Percentiles rank a stretch among this genome's conserved stretches.
Evolutionary conservation across 2,113 vertebrate genomes (phyloP).

Genomic region (Diphyllodes magnificus): DNA sequence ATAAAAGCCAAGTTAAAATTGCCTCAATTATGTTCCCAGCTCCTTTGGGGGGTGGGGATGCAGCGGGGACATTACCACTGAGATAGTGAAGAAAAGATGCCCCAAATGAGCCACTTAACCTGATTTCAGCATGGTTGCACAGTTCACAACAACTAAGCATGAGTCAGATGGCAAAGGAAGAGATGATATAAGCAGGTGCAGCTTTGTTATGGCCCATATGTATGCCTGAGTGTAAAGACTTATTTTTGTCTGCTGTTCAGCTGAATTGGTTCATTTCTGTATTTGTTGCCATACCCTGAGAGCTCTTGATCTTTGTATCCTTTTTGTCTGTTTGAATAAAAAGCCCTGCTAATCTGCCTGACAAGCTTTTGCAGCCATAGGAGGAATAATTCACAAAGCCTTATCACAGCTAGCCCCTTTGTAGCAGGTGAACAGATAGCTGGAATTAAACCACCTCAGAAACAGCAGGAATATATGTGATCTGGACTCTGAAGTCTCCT

Average conservation of each 20-base stretch:
- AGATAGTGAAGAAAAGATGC: not conserved
- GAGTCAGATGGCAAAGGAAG: not conserved
- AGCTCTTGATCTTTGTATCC: conserved; percentile 2
- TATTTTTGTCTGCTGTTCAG: not conserved
- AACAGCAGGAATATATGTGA: not conserved
- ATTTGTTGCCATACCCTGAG: not conserved
- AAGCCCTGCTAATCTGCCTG: not conserved
- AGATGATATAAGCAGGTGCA: not conserved
- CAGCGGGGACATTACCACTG: not conserved
- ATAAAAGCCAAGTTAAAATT: not conserved
- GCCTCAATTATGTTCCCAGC: not conserved
- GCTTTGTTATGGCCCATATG: not conserved
- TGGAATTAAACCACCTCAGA: not conserved
- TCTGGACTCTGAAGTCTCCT: not conserved
- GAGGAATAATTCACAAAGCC: not conserved
- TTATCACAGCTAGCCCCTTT: not conserved
- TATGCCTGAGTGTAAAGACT: not conserved
- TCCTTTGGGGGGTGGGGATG: not conserved
- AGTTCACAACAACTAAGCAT: not conserved
- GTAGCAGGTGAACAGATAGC: not conserved
- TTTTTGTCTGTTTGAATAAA: not conserved
- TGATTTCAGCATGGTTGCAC: not conserved
- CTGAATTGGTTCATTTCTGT: not conserved
- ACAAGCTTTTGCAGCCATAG: not conserved
- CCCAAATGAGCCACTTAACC: not conserved